Base-by-base conservation (phyloP, 2,797 vertebrate genomes). In the Telmatherina bonti region DNA sequence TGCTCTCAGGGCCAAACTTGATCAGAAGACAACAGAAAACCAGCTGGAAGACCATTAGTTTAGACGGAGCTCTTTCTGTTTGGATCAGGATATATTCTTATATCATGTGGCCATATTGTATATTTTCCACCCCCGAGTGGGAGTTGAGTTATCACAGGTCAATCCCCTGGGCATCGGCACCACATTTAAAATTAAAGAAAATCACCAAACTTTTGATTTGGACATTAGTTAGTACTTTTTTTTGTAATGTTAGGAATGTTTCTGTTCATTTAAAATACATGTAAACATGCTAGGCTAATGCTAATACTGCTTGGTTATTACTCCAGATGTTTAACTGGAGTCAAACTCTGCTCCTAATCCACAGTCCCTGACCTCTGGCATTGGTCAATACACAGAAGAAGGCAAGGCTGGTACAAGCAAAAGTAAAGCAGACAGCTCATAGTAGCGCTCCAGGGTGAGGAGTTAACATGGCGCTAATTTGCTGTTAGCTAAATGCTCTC, bases 11-110 rank as follows among this genome's bases (percentile, higher is more conserved):
- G 27, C 31, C 29, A 31, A 62, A 22, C n/a, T n/a, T n/a, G n/a
- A n/a, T n/a, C n/a, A n/a, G n/a, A n/a, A n/a, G n/a, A n/a, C n/a
- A n/a, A n/a, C n/a, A n/a, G n/a, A n/a, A n/a, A n/a, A 8, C 27
- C 22, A 15, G n/a, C 38, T 29, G 68, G 29, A 62, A 47, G 27
- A 22, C 11, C 52, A 18, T 61, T n/a, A 9, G 20, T 45, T n/a
- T 1, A n/a, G 43, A 45, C 20, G 18, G 16, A 20, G 41, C 16
- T 43, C 43, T 20, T 43, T 43, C 43, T 45, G 43, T n/a, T 45
- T 45, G 20, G 43, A 56, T 16, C 12, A 59, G 45, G 66, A 59
- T 26, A 22, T 24, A 31, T 60, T 52, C 38, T 61, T 12, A 41
- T 16, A 60, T 24, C 24, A 27, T 29, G 58, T 43, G 24, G 22